Evolutionary conservation across 2,888 invertebrate species (phyloP).

Genomic region (Ennomos erosarius): DNA sequence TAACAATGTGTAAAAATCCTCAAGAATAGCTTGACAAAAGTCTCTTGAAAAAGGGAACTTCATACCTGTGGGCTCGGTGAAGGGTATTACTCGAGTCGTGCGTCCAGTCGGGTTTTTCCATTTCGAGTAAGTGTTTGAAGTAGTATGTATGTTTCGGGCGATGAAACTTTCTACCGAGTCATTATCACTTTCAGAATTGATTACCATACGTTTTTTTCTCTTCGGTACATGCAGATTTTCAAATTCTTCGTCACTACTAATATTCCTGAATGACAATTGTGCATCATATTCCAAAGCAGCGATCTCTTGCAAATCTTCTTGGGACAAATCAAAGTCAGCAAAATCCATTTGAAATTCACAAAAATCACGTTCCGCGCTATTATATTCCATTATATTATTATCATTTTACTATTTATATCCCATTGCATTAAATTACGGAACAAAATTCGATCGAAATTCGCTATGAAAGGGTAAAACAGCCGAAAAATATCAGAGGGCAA

Average conservation of each 20-base stretch:
- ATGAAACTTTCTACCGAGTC: conserved; percentile 9
- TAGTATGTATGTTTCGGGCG: conserved; percentile 4
- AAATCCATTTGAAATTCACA: conserved; percentile 25
- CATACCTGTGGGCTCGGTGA: conserved; percentile 17
- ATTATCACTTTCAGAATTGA: conserved; percentile 6
- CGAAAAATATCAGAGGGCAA: conserved; percentile 12
- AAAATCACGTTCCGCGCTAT: conserved; percentile 10
- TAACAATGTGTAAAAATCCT: conserved; percentile 44
- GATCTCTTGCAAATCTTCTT: conserved; percentile 44
- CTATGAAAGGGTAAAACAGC: conserved; percentile 1
- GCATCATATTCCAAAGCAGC: conserved; percentile 42
- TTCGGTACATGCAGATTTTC: conserved; percentile 7
- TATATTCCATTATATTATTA: neutral
- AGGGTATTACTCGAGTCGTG: no score
- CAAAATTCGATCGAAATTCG: conserved; percentile 7
- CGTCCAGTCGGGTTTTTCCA: no score
- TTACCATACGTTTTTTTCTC: conserved; percentile 5
- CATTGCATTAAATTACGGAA: conserved; percentile 11
- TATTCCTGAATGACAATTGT: conserved; percentile 12
- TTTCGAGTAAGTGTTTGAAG: conserved; percentile 14
- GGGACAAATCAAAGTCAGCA: conserved; percentile 43
- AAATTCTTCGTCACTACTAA: conserved; percentile 2
- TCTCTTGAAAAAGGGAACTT: conserved; percentile 42
- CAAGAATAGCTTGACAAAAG: conserved; percentile 31
- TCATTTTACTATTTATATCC: conserved; percentile 4